phyloP scores from a whole-genome alignment of 1,140 invertebrate species.

The Maconellicoccus hirsutus region DNA sequence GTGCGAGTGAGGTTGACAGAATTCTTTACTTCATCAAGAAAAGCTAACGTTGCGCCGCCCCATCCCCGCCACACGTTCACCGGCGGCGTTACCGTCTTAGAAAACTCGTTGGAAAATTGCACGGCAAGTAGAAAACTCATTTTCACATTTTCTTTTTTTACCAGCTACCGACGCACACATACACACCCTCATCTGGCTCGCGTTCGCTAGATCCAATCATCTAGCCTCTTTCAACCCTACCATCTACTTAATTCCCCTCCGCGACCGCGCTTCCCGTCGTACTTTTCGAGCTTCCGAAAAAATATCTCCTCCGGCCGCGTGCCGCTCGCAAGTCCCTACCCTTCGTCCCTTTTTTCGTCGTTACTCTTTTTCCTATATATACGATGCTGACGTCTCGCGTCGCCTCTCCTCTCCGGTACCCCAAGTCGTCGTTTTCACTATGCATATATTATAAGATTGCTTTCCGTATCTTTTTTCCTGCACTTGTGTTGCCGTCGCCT shows the following conservation, averaged over 20 bases:
- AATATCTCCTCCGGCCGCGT: background rate
- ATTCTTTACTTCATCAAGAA: slow-evolving; percentile 19
- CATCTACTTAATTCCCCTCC: slow-evolving; percentile 19
- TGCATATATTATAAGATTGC: slow-evolving; percentile 22
- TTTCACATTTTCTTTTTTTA: slow-evolving; percentile 18
- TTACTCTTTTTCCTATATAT: background rate
- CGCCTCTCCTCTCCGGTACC: background rate
- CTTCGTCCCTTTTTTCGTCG: background rate
- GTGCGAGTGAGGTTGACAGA: slow-evolving; percentile 6
- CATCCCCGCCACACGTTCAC: background rate
- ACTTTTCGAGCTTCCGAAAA: slow-evolving; percentile 5
- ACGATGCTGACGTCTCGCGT: too few species aligned
- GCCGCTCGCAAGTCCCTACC: background rate
- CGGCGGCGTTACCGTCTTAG: background rate
- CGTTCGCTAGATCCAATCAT: background rate
- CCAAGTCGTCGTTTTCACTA: slow-evolving; percentile 13
- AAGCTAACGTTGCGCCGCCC: background rate
- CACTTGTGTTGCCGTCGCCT: background rate
- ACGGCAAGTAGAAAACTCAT: slow-evolving; percentile 16
- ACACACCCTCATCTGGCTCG: background rate
- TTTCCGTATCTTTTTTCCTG: slow-evolving; percentile 17
- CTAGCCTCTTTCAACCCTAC: slow-evolving; percentile 6
- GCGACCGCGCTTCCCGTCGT: background rate
- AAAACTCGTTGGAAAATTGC: slow-evolving; percentile 16
- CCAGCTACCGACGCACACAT: background rate